Base-by-base conservation (phyloP, 2,113 vertebrate genomes). In the Saccopteryx bilineata region DNA sequence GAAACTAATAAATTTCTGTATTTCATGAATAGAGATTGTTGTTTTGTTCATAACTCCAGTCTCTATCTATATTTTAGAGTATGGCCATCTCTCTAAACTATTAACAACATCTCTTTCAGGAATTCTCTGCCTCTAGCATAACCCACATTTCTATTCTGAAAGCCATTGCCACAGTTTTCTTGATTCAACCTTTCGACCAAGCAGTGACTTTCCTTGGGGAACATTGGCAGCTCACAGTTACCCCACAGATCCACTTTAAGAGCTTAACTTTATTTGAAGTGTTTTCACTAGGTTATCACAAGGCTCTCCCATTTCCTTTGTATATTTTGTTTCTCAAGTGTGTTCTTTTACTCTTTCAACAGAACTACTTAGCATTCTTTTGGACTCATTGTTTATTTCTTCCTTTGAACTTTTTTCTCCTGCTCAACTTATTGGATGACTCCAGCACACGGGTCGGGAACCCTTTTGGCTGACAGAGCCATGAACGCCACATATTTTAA, bases 1-100 rank as follows among this genome's bases (percentile, higher is more conserved):
- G 26, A 93, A 80, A 81, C 26, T 74, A 63, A 18, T 96, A 86
- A 85, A 79, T 95, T 86, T 71, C 46, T 84, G 1, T 86, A 24
- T 19, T 86, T 92, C 89, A 50, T 75, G n/a, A 79, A 78, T 80
- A 74, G 54, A 50, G 28, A 69, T 26, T 50, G 17, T 84, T 61
- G 50, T 75, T 85, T 76, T 71, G 31, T 94, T 94, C 5, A 66
- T 50, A 86, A 15, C 28, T 79, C 13, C 83, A 33, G n/a, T 84
- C 61, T 90, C 74, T 69, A 15, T 63, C 31, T 54, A 0, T 93
- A 19, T 87, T 93, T 87, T 95, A 82, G 21, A 56, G 85, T 85
- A 19, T 66, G 71, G 19, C 48, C n/a, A 74, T 83, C 31, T 94
- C 39, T 96, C 48, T 76, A 66, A 58, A 76, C 31, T 88, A 7